phyloP scores from a whole-genome alignment of 1,140 invertebrate genomes.

The Yoshiicerus persimilis region DNA sequence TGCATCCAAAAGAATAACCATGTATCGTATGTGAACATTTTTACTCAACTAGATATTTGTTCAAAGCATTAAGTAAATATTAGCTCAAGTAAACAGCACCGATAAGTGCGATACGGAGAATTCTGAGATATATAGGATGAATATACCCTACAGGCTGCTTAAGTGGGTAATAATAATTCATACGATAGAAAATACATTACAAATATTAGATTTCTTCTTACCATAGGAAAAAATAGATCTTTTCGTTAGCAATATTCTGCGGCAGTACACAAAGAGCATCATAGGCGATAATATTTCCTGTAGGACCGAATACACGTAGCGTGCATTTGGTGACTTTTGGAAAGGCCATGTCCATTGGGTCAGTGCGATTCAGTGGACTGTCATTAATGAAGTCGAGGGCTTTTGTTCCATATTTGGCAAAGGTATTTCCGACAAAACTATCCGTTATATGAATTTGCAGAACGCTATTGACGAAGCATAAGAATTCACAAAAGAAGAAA shows the following conservation, averaged over 20 bases:
- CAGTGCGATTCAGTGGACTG: conserved; percentile 39
- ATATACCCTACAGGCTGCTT: neutral
- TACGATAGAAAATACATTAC: no score
- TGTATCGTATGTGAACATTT: no score
- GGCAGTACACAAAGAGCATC: conserved; percentile 66
- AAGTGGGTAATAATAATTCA: neutral
- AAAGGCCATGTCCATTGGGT: conserved; percentile 47
- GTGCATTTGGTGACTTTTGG: conserved; percentile 62
- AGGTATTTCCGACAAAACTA: conserved; percentile 54
- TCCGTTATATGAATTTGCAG: conserved; percentile 54
- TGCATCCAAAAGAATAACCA: conserved; percentile 63
- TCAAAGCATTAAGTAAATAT: conserved; percentile 57
- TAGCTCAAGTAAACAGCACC: neutral
- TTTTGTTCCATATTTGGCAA: conserved; percentile 53
- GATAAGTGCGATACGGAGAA: neutral
- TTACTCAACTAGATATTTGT: no score
- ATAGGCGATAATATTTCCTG: conserved; percentile 37
- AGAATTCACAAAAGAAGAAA: conserved; percentile 53
- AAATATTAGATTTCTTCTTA: conserved; percentile 50
- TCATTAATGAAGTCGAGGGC: conserved; percentile 50
- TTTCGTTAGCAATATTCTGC: conserved; percentile 76
- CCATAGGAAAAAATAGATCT: conserved; percentile 78
- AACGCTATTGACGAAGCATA: conserved; percentile 55
- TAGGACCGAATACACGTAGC: conserved; percentile 54
- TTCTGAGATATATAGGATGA: neutral